phyloP scores from a whole-genome alignment of 2,888 invertebrate species.

The Drosophila anceps region DNA sequence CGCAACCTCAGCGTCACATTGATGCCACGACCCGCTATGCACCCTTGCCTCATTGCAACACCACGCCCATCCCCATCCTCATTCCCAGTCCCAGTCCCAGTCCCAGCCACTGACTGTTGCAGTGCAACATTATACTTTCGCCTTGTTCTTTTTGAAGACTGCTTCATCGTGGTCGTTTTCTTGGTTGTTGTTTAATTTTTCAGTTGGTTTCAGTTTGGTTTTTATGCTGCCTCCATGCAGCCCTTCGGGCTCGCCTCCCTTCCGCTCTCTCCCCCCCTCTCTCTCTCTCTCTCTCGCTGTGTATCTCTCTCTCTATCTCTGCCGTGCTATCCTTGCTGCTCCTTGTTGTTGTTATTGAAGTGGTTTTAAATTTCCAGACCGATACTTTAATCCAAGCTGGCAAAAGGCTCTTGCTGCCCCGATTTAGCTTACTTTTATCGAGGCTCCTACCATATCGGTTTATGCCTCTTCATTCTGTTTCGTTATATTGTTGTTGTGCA shows the following conservation, averaged over 20 bases:
- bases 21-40: constrained; percentile 40
- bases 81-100: not conserved
- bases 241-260: constrained; percentile 4
- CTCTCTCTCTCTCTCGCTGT: not conserved
- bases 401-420: constrained; percentile 35
- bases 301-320: not conserved
- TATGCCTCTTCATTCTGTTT: constrained; percentile 3
- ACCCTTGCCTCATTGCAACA: constrained; percentile 10
- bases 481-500: constrained; percentile 35
- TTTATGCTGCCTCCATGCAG: constrained; percentile 38
- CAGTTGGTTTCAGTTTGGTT: constrained; percentile 64
- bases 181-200: constrained; percentile 62
- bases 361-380: constrained; percentile 68
- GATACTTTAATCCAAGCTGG: constrained; percentile 66
- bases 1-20: constrained; percentile 59
- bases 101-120: constrained; percentile 12
- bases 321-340: constrained; percentile 7
- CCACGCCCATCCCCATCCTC: constrained; percentile 1
- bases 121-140: constrained; percentile 60
- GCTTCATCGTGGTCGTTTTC: constrained; percentile 48
- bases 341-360: constrained; percentile 38
- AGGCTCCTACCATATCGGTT: constrained; percentile 33
- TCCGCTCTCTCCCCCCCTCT: not conserved
- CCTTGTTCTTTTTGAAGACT: constrained; percentile 53
- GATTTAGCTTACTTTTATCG: constrained; percentile 50